phyloP scores from a whole-genome alignment of 2,113 vertebrate species.

The Takifugu flavidus region DNA sequence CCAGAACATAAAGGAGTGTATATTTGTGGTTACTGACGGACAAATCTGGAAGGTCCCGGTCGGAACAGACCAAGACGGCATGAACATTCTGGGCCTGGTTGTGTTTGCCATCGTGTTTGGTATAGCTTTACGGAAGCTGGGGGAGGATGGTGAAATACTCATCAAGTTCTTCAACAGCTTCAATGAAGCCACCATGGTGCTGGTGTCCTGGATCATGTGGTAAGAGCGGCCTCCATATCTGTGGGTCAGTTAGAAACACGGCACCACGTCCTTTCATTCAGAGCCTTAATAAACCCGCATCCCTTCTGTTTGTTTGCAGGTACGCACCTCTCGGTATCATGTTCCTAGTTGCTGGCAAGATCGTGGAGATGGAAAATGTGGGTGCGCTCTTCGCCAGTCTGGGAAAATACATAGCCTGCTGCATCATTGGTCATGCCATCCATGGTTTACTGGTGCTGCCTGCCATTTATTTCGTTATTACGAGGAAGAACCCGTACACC shows the following conservation, averaged over 20 bases:
- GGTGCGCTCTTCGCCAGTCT: slow-evolving; percentile 77
- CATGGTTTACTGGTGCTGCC: slow-evolving; percentile 84
- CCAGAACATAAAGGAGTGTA: neutral
- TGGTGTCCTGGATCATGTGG: slow-evolving; percentile 96
- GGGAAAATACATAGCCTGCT: slow-evolving; percentile 88
- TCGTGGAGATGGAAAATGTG: slow-evolving; percentile 84
- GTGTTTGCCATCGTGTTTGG: slow-evolving; percentile 88
- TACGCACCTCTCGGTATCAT: slow-evolving; percentile 89
- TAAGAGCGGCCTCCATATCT: slow-evolving; percentile 51
- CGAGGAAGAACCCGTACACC: slow-evolving; percentile 85
- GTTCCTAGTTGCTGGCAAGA: slow-evolving; percentile 89
- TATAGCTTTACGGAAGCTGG: slow-evolving; percentile 84
- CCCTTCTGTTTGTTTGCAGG: slow-evolving; percentile 59
- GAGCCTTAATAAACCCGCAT: neutral
- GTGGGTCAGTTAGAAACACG: neutral
- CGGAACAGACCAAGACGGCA: slow-evolving; percentile 76
- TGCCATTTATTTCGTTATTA: slow-evolving; percentile 81
- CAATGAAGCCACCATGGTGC: slow-evolving; percentile 90
- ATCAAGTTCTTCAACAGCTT: slow-evolving; percentile 90
- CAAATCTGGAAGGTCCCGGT: slow-evolving; percentile 63
- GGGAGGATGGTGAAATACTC: slow-evolving; percentile 85
- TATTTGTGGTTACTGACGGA: neutral
- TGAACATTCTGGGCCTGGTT: slow-evolving; percentile 91
- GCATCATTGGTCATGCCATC: slow-evolving; percentile 82
- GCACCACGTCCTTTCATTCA: neutral